Evolutionary conservation across 2,888 invertebrate genomes (phyloP).

Genomic region (Geophilus truncorum): DNA sequence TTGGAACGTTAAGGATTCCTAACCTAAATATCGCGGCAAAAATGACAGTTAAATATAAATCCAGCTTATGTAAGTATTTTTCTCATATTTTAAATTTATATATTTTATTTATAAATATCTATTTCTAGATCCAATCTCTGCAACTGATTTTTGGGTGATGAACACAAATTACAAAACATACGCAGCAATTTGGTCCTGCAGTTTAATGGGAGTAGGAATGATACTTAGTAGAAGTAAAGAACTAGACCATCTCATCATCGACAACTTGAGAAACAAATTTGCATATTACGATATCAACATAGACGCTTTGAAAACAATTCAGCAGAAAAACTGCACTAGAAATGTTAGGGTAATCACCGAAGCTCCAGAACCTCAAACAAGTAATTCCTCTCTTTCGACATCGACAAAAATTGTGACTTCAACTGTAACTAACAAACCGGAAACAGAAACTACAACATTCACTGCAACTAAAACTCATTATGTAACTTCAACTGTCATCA

Average conservation of each 20-base stretch:
- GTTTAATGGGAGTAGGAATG: conserved; percentile 65
- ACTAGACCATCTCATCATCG: conserved; percentile 64
- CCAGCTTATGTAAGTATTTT: conserved; percentile 58
- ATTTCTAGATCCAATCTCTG: conserved; percentile 69
- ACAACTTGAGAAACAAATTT: conserved; percentile 61
- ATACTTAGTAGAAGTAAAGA: conserved; percentile 69
- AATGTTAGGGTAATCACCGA: too few species aligned
- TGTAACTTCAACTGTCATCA: too few species aligned
- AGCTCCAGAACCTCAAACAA: too few species aligned
- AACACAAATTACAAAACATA: conserved; percentile 68
- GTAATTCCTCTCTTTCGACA: too few species aligned
- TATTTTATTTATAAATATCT: too few species aligned
- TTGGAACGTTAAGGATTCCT: conserved; percentile 62
- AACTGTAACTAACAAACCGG: too few species aligned
- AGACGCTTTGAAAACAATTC: conserved; percentile 67
- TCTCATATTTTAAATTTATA: too few species aligned
- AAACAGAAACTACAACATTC: too few species aligned
- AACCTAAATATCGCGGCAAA: conserved; percentile 54
- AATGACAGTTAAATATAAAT: conserved; percentile 71
- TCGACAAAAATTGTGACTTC: too few species aligned
- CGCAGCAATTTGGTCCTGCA: conserved; percentile 73
- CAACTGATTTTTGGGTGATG: conserved; percentile 67
- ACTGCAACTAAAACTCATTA: too few species aligned
- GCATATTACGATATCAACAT: conserved; percentile 65
- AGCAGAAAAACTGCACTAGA: conserved; percentile 59